Evolutionary conservation across 2,113 vertebrate species (phyloP).

Genomic region (Fulica atra): DNA sequence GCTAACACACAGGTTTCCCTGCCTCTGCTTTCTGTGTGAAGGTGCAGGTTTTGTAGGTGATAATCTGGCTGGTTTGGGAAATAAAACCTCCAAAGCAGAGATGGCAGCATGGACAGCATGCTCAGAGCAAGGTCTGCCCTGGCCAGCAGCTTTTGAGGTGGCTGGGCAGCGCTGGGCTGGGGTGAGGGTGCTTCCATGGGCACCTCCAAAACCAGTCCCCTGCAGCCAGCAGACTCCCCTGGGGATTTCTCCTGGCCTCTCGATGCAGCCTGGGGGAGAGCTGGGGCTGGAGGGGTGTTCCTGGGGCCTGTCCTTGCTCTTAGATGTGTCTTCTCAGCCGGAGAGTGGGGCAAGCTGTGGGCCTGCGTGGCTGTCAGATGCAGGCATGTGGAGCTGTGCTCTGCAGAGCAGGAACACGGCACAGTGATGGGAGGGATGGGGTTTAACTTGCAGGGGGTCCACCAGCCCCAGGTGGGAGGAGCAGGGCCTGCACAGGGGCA

Average conservation of each 20-base stretch:
- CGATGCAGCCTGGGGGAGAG: neutral
- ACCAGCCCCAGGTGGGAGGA: neutral
- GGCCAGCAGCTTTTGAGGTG: accelerated
- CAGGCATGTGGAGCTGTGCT: neutral
- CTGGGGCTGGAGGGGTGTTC: neutral
- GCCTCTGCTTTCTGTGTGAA: neutral
- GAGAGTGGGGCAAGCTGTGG: neutral
- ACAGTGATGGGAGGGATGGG: neutral
- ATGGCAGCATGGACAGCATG: neutral
- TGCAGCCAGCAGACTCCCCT: neutral
- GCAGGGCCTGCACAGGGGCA: neutral
- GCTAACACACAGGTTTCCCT: neutral
- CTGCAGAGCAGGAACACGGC: neutral
- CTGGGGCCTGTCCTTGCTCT: neutral
- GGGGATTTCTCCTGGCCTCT: neutral
- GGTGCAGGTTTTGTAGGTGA: neutral
- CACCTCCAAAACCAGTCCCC: neutral
- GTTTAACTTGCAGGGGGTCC: neutral
- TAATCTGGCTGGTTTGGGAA: neutral
- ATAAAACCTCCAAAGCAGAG: neutral
- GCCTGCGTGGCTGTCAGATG: too few species aligned
- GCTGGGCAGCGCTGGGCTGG: neutral
- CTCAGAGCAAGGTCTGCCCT: neutral
- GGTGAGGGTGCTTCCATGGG: neutral
- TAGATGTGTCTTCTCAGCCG: neutral